Percentiles rank a stretch among this genome's conserved stretches.
Evolutionary conservation across 2,888 invertebrate species (phyloP).

Genomic region (Aporophyla nigra): DNA sequence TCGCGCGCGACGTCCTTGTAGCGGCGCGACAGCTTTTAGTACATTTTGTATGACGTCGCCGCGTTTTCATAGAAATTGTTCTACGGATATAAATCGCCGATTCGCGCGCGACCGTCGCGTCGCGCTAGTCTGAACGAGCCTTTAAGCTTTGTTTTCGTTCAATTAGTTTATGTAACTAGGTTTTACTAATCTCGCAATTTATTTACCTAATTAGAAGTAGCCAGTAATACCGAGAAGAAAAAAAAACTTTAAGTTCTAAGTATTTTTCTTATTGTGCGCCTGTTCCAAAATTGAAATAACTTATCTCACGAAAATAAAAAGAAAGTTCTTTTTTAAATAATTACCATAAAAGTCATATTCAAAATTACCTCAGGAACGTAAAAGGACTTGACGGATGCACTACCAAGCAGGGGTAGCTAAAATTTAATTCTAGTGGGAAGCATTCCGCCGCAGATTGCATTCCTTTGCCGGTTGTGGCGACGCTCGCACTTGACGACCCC

Average conservation of each 20-base stretch:
- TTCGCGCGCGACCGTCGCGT: no score
- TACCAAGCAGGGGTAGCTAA: conserved; percentile 72
- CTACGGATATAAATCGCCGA: no score
- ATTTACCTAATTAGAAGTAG: conserved; percentile 4
- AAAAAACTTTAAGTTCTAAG: background rate
- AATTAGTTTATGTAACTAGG: background rate
- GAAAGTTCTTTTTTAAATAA: conserved; percentile 19
- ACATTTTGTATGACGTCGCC: no score
- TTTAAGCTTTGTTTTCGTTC: no score
- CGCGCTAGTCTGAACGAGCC: no score
- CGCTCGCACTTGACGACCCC: conserved; percentile 71
- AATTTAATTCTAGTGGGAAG: conserved; percentile 85
- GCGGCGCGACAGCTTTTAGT: no score
- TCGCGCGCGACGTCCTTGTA: no score
- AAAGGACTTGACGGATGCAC: conserved; percentile 67
- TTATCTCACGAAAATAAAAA: background rate
- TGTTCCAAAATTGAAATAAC: background rate
- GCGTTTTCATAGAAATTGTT: no score
- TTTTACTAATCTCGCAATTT: background rate
- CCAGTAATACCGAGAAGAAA: background rate
- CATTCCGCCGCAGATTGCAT: conserved; percentile 89
- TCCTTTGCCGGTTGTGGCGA: conserved; percentile 78
- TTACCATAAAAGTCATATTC: conserved; percentile 62
- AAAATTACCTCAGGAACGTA: conserved; percentile 31
- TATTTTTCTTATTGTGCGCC: background rate